These are phyloP conservation scores for Gallinago stenura DNA, from an alignment of 2,797 vertebrate species.

Conservation along the genomic window DNA sequence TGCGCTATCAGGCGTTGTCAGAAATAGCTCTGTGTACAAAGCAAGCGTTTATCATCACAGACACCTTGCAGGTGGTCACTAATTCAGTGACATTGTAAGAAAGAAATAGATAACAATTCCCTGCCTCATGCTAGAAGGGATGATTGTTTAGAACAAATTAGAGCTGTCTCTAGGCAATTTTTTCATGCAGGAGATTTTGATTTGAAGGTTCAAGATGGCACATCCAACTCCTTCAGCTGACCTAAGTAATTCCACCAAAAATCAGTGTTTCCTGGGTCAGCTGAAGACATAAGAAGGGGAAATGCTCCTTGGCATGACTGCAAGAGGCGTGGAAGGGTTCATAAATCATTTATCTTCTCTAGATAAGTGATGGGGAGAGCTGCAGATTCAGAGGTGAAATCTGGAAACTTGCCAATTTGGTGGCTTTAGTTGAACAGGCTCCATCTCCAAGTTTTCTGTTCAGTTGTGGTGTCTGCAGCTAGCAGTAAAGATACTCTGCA, in stretches of 20 bases:
- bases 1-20: neutral
- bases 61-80: conserved; percentile 4
- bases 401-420: neutral
- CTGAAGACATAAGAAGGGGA: neutral
- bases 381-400: neutral
- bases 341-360: neutral
- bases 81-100: neutral
- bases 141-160: neutral
- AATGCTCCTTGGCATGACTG: neutral
- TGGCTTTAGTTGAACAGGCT: neutral
- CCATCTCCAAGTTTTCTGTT: neutral
- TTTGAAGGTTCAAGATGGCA: neutral
- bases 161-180: neutral
- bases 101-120: neutral
- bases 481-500: neutral
- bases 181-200: neutral
- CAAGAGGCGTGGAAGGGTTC: neutral
- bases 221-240: neutral
- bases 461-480: too few species aligned
- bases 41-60: neutral
- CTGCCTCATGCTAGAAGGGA: neutral
- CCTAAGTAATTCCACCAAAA: neutral
- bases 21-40: neutral
- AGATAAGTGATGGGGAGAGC: neutral
- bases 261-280: neutral